A percentile compares a stretch with the other conserved stretches of the same genome.
These are phyloP conservation scores for Metopia argyrocephala DNA, from an alignment of 2,888 invertebrate genomes.

Conservation along the genomic window DNA sequence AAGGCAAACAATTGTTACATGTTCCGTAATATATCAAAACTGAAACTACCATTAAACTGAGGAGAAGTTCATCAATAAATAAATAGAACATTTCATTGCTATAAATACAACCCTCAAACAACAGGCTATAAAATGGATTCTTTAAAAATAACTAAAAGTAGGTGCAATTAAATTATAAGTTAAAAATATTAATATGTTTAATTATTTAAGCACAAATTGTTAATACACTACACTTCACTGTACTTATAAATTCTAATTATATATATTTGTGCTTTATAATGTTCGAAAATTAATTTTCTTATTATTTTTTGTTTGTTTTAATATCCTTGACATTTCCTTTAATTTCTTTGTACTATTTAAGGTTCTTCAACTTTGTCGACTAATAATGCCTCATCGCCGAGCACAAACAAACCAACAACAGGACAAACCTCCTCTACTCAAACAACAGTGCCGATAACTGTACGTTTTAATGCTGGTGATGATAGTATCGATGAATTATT, in stretches of 20 bases:
- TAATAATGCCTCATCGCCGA: conserved; percentile 58
- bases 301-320: not conserved
- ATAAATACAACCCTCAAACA: conserved; percentile 14
- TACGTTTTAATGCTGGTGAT: conserved; percentile 78
- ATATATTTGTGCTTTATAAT: not conserved
- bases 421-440: conserved; percentile 69
- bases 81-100: conserved; percentile 27
- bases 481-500: conserved; percentile 77
- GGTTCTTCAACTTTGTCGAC: conserved; percentile 58
- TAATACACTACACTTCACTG: too few species aligned
- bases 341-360: conserved; percentile 3
- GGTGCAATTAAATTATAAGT: conserved; percentile 36
- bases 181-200: not conserved
- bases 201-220: not conserved
- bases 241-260: not conserved
- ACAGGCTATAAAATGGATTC: conserved; percentile 73
- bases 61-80: conserved; percentile 7
- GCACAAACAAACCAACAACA: conserved; percentile 65
- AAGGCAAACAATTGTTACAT: conserved; percentile 55
- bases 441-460: conserved; percentile 76
- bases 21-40: conserved; percentile 54
- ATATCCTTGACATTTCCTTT: conserved; percentile 24
- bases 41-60: conserved; percentile 9
- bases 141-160: conserved; percentile 77
- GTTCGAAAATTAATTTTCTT: not conserved